phyloP scores from a whole-genome alignment of 2,113 vertebrate genomes.

The Bos indicus region DNA sequence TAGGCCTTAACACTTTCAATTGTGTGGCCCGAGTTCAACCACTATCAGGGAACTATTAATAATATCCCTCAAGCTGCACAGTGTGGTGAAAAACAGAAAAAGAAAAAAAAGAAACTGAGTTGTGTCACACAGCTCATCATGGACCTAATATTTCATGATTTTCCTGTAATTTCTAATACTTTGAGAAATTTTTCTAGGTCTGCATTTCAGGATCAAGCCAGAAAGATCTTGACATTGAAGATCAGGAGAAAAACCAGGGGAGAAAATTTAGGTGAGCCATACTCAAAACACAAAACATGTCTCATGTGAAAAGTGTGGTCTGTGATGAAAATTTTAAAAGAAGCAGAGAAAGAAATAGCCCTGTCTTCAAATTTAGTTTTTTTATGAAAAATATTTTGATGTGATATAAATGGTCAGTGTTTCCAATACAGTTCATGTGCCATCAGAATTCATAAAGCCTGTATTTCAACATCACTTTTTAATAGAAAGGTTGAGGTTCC shows the following conservation, averaged over 20 bases:
- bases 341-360: not conserved
- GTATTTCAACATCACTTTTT: not conserved
- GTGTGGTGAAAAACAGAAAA: too few species aligned
- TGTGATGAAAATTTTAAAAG: not conserved
- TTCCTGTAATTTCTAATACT: not conserved
- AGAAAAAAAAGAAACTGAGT: too few species aligned
- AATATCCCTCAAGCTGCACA: too few species aligned
- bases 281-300: not conserved
- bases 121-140: not conserved
- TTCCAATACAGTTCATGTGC: not conserved
- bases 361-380: not conserved
- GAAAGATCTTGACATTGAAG: not conserved
- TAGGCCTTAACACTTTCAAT: too few species aligned
- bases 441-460: not conserved
- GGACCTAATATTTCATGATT: not conserved
- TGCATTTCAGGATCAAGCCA: constrained; percentile 32
- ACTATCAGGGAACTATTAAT: too few species aligned
- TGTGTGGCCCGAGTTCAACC: too few species aligned
- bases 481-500: not conserved
- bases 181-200: not conserved
- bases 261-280: constrained; percentile 4
- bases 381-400: not conserved
- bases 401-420: not conserved
- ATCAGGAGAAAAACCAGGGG: not conserved
- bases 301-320: not conserved